Percentiles rank a stretch among this genome's conserved stretches.
Evolutionary conservation across 2,888 invertebrate species (phyloP).

Genomic region (Nysson spinosus): DNA sequence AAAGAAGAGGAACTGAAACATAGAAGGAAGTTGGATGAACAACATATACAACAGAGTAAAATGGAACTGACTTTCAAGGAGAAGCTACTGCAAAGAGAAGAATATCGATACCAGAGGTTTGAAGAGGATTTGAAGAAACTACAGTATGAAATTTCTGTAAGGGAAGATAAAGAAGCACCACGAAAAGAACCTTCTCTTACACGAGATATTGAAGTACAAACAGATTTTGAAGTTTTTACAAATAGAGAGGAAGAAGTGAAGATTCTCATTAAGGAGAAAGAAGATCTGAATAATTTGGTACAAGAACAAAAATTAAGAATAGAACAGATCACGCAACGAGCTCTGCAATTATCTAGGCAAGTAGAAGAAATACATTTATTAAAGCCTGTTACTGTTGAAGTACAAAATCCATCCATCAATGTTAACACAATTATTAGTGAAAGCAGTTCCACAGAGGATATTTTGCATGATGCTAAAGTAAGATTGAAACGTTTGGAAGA

Average conservation of each 20-base stretch:
- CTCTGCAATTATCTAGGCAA: slow-evolving; percentile 67
- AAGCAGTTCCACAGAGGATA: slow-evolving; percentile 75
- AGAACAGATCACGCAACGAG: slow-evolving; percentile 69
- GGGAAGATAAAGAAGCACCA: slow-evolving; percentile 59
- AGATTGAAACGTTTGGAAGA: slow-evolving; percentile 71
- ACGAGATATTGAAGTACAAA: slow-evolving; percentile 69
- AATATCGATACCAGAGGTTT: slow-evolving; percentile 60
- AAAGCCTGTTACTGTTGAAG: slow-evolving; percentile 43
- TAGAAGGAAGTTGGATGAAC: slow-evolving; percentile 59
- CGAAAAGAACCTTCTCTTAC: no score
- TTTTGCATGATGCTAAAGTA: slow-evolving; percentile 73
- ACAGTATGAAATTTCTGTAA: slow-evolving; percentile 67
- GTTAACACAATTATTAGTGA: slow-evolving; percentile 69
- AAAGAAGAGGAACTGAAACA: slow-evolving; percentile 67
- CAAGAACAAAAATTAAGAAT: slow-evolving; percentile 70
- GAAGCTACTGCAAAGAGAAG: slow-evolving; percentile 67
- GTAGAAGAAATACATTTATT: slow-evolving; percentile 67
- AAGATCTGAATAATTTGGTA: slow-evolving; percentile 66
- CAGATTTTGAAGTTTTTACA: slow-evolving; percentile 58
- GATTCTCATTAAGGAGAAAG: slow-evolving; percentile 64
- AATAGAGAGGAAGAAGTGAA: slow-evolving; percentile 54
- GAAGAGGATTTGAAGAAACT: slow-evolving; percentile 68
- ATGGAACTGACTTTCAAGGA: slow-evolving; percentile 68
- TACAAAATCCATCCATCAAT: slow-evolving; percentile 50
- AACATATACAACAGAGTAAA: slow-evolving; percentile 64